phyloP scores from a whole-genome alignment of 2,113 vertebrate genomes.

The Ranitomeya imitator region DNA sequence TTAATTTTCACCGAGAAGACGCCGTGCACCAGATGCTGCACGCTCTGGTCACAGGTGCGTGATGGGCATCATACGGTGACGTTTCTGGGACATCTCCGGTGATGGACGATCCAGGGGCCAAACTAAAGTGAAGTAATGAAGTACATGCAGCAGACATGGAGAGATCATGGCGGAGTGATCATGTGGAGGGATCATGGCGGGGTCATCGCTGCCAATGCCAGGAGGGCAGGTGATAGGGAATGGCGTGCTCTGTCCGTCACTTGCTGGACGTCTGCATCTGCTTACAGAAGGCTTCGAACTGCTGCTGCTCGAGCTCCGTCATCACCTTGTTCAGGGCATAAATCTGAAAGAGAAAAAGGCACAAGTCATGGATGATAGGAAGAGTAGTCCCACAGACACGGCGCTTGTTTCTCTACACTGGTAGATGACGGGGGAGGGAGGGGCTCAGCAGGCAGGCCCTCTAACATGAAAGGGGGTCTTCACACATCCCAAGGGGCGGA shows the following conservation, averaged over 20 bases:
- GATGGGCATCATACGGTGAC: not conserved
- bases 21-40: not conserved
- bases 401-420: no score
- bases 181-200: not conserved
- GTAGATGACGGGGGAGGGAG: not conserved
- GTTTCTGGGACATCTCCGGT: not conserved
- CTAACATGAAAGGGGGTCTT: no score
- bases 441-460: no score
- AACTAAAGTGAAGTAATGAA: not conserved
- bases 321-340: slow-evolving; percentile 96
- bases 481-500: no score
- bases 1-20: not conserved
- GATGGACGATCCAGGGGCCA: not conserved
- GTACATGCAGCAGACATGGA: not conserved
- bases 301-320: slow-evolving; percentile 96
- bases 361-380: not conserved
- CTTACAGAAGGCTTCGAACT: slow-evolving; percentile 95
- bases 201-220: not conserved
- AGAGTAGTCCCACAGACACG: not conserved
- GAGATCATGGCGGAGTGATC: no score
- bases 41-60: no score
- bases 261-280: slow-evolving; percentile 90
- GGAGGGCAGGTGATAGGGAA: not conserved
- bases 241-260: slow-evolving; percentile 63
- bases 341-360: slow-evolving; percentile 23